These are phyloP conservation scores for Anser brachyrhynchus DNA, from an alignment of 2,113 vertebrate species.

Conservation along the genomic window DNA sequence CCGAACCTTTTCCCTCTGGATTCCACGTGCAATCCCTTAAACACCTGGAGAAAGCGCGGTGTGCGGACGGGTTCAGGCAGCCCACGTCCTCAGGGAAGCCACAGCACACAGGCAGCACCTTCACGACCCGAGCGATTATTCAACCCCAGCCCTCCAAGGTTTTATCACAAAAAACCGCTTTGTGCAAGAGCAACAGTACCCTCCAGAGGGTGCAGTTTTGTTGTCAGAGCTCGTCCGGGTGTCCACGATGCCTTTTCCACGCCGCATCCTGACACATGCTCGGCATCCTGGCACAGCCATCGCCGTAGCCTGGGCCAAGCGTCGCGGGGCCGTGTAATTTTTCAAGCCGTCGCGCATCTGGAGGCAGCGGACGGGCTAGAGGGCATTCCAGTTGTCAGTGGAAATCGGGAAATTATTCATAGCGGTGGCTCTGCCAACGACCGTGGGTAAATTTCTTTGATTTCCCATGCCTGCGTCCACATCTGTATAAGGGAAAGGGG, in stretches of 20 bases:
- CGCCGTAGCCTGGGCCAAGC: neutral
- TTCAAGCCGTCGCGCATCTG: constrained; percentile 9
- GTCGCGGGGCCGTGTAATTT: neutral
- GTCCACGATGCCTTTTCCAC: neutral
- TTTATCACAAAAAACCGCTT: fast-evolving
- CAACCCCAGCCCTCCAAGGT: neutral
- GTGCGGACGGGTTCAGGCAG: neutral
- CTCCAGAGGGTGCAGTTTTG: constrained; percentile 55
- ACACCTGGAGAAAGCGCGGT: neutral
- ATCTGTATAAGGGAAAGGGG: constrained; percentile 32
- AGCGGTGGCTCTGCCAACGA: constrained; percentile 32
- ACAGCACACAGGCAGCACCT: too few species aligned
- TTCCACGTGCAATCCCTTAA: fast-evolving
- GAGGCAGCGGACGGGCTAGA: neutral
- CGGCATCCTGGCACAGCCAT: neutral
- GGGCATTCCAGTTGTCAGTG: constrained; percentile 19
- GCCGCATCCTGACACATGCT: neutral
- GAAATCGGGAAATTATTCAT: constrained; percentile 39
- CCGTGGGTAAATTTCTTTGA: constrained; percentile 35
- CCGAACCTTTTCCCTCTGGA: fast-evolving
- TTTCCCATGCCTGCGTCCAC: constrained; percentile 60
- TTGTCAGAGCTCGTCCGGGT: neutral
- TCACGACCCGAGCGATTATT: neutral
- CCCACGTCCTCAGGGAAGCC: neutral
- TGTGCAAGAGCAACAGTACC: constrained; percentile 23